phyloP scores from a whole-genome alignment of 2,888 invertebrate genomes.

The Amitus sp. region DNA sequence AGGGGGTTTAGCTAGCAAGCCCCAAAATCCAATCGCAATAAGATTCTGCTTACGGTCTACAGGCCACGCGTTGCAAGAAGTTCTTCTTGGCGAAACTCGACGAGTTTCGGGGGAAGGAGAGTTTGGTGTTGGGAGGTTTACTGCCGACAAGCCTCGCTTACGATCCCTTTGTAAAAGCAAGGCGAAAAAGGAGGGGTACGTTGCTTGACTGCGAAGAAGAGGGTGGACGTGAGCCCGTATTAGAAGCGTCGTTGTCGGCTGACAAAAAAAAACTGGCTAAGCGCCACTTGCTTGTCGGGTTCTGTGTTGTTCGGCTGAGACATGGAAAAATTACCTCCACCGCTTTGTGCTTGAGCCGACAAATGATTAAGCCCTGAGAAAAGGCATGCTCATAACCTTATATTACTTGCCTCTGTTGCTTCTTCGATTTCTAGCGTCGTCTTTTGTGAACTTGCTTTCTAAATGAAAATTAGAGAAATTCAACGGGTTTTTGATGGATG shows the following conservation, averaged over 20 bases:
- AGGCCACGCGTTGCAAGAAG: constrained; percentile 10
- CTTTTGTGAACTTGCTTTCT: too few species aligned
- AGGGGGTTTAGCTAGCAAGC: constrained; percentile 7
- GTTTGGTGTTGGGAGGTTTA: constrained; percentile 31
- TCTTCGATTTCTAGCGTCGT: constrained; percentile 23
- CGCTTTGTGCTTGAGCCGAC: constrained; percentile 13
- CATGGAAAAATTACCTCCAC: constrained; percentile 35
- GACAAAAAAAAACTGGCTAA: constrained; percentile 48
- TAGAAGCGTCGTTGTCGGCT: constrained; percentile 31
- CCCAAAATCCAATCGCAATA: constrained; percentile 16
- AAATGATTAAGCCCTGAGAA: constrained; percentile 1
- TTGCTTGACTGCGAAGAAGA: not conserved
- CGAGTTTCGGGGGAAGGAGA: constrained; percentile 15
- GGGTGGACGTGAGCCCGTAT: constrained; percentile 13
- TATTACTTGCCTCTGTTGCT: constrained; percentile 16
- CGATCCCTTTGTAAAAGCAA: constrained; percentile 20
- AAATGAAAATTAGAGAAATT: too few species aligned
- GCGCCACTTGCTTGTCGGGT: constrained; percentile 42
- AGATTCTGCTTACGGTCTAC: constrained; percentile 16
- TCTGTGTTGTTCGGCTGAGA: constrained; percentile 27
- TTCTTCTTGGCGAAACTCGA: constrained; percentile 10
- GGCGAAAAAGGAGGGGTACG: too few species aligned
- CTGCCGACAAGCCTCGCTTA: constrained; percentile 26
- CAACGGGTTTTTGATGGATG: too few species aligned
- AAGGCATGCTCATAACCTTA: constrained; percentile 19